Evolutionary conservation across 2,113 vertebrate genomes (phyloP), one percentile per base, ranked within the genome.

Genomic region (Pitta sordida): DNA sequence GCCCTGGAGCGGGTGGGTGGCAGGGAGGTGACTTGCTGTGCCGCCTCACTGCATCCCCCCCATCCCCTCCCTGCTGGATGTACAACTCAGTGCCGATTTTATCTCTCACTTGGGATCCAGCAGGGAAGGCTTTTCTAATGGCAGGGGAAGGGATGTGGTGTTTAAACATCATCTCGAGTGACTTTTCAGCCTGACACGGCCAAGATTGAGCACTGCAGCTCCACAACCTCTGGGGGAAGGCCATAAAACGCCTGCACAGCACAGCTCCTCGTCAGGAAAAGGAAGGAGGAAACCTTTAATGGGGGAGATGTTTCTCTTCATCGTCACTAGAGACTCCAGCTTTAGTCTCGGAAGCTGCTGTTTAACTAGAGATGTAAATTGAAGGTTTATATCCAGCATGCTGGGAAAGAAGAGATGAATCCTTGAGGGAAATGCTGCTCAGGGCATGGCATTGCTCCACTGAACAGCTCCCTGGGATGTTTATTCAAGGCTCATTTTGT

Each of bases 311-410:
- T 83, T 91, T 88, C 79, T 85, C 34, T 44, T 94, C 58, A 21
- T 58, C 32, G 62, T 67, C 93, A 70, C 59, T 6, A 29, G 86
- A 88, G 89, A 86, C 93, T 15, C 80, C 74, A 83, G 55, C 30
- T 68, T 86, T 49, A 17, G 44, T 46, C 60, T 58, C 16, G 68
- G 73, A 93, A 86, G 73, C 86, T 78, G 83, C 80, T 91, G 2
- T 92, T 93, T 88, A 92, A 81, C 83, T 21, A 27, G 69, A 81
- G 81, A 74, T 81, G 83, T 84, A 94, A 94, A 93, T 93, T n/a
- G 30, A 36, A 86, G 86, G 77, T 81, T 94, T 92, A 34, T 59
- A 83, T 51, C 80, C 77, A 70, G 56, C 64, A 20, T 14, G 51
- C 62, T 76, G 52, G 36, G 83, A n/a, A n/a, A n/a, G 51, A 86